Evolutionary conservation across 2,113 vertebrate species (phyloP), one percentile per base, ranked within the genome.

Genomic region (Odontophorus gujanensis): DNA sequence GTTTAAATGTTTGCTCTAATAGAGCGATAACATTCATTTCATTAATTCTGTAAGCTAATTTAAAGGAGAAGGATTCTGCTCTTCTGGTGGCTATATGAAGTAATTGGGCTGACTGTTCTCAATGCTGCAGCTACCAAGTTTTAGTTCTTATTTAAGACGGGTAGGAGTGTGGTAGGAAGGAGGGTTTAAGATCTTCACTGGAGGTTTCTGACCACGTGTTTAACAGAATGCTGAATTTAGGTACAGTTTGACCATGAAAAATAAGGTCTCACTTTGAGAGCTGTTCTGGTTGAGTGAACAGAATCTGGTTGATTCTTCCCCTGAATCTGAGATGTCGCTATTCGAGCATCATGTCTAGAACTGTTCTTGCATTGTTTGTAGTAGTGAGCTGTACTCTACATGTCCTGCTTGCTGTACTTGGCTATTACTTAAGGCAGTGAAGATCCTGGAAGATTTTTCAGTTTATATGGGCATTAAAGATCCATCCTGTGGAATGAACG

Each of bases 291-390:
- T 51, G n/a, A 82, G 28, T 36, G 21, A 74, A 53, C n/a, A n/a
- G n/a, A n/a, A n/a, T n/a, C n/a, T n/a, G n/a, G n/a, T n/a, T n/a
- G 62, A 66, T 66, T 72, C 48, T 18, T 59, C 26, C 12, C 7
- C 6, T 68, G 59, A 48, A 17, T 71, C 65, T 48, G 55, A 71
- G 84, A 71, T 50, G 34, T 5, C 18, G 38, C 3, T 47, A 6
- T 1, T 79, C 10, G 53, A 1, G 26, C 30, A 16, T 48, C 0
- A 0, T 58, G 6, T 50, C 38, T 74, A 7, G 63, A 85, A 9
- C 45, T 55, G 40, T 30, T 68, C 20, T 47, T 61, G 30, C 5
- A 1, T 63, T 55, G 6, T 16, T 7, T 18, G 13, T 45, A 51
- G 47, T 19, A 59, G 47, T 9, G 48, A 47, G 53, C 40, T 51